Evolutionary conservation across 1,140 invertebrate species (phyloP).

Genomic region (Trinorchestia longiramus): DNA sequence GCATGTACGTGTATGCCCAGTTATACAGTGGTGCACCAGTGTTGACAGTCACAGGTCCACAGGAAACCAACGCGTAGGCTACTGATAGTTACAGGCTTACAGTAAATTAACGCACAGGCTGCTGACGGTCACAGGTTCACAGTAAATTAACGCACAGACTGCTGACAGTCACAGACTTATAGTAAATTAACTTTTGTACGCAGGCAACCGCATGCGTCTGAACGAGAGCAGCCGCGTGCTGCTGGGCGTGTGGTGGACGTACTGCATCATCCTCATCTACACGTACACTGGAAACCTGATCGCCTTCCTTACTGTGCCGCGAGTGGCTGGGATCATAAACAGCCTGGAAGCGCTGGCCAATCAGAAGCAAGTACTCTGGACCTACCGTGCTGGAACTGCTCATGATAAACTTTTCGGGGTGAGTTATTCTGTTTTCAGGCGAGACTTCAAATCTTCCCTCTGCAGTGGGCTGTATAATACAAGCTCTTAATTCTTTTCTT

Average conservation of each 20-base stretch:
- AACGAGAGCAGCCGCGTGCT: conserved; percentile 67
- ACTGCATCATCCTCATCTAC: conserved; percentile 68
- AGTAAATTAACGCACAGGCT: not conserved
- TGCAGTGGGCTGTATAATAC: too few species aligned
- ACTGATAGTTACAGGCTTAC: not conserved
- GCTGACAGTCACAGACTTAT: not conserved
- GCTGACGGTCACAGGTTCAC: not conserved
- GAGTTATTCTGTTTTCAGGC: not conserved
- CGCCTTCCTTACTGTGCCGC: conserved; percentile 63
- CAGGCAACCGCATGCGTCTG: conserved; percentile 62
- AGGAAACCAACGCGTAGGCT: too few species aligned
- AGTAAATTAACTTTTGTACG: conserved; percentile 11
- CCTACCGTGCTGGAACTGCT: conserved; percentile 59
- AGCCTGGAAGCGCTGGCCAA: conserved; percentile 63
- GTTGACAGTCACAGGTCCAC: too few species aligned
- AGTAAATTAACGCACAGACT: not conserved
- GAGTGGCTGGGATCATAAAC: conserved; percentile 58
- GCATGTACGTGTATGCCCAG: not conserved
- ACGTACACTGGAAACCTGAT: conserved; percentile 67
- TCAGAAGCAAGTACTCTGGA: conserved; percentile 62
- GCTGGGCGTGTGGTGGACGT: conserved; percentile 68
- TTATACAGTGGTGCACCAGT: not conserved
- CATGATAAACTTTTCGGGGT: conserved; percentile 62
- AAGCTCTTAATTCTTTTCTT: too few species aligned
- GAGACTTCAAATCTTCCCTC: too few species aligned